A percentile compares a stretch with the other conserved stretches of the same genome.
Conservation (phyloP, 2,888 invertebrate species). For the Tetropium fuscum region DNA sequence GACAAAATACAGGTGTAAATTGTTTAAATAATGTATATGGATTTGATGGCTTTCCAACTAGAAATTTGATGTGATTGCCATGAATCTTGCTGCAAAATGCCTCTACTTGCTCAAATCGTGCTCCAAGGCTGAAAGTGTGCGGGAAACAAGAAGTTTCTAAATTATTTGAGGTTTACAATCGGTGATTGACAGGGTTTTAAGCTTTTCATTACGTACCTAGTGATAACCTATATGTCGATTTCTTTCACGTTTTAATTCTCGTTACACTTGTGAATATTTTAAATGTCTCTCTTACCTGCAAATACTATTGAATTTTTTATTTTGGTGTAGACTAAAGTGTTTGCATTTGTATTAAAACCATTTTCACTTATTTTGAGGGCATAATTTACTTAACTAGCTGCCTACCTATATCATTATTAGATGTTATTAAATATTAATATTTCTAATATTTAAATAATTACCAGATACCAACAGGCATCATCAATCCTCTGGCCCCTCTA, state of each 20-base stretch:
- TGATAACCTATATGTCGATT: slow-evolving; percentile 45
- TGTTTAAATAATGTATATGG: slow-evolving; percentile 25
- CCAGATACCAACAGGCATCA: no score
- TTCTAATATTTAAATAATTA: no score
- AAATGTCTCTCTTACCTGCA: slow-evolving; percentile 49
- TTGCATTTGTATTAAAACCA: slow-evolving; percentile 35
- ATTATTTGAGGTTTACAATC: slow-evolving; percentile 38
- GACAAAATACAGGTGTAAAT: slow-evolving; percentile 28
- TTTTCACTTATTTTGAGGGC: slow-evolving; percentile 33
- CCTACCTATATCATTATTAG: no score
- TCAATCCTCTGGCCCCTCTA: no score
- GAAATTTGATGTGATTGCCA: slow-evolving; percentile 44
- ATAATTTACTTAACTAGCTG: no score
- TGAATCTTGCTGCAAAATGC: slow-evolving; percentile 50
- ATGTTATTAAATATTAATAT: no score
- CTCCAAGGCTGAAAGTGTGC: slow-evolving; percentile 50
- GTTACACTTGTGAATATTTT: slow-evolving; percentile 53
- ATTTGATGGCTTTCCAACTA: slow-evolving; percentile 41
- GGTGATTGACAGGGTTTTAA: slow-evolving; percentile 55
- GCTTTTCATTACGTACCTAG: slow-evolving; percentile 46
- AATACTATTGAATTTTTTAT: slow-evolving; percentile 52
- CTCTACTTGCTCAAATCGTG: slow-evolving; percentile 58
- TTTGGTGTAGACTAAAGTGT: slow-evolving; percentile 55
- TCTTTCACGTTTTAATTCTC: slow-evolving; percentile 43
- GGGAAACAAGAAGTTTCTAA: slow-evolving; percentile 38